Conservation (phyloP, 2,888 invertebrate species). For the Liopterus haemorrhoidalis region DNA sequence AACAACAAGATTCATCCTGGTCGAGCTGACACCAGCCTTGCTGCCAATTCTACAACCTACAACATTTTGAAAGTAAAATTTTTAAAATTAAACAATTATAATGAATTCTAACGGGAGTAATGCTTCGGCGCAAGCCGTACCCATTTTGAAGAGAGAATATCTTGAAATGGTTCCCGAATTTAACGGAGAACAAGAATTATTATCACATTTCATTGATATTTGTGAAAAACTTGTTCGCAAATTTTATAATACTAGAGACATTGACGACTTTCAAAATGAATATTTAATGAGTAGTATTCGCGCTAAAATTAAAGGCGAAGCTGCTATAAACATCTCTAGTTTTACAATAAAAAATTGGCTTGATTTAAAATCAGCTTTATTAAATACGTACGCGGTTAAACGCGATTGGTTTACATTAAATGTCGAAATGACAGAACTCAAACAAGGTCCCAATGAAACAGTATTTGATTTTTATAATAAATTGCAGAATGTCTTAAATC, state of each 20-base stretch:
- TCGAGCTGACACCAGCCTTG: too few species aligned
- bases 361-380: constrained; percentile 23
- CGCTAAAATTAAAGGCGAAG: constrained; percentile 23
- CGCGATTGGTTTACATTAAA: constrained; percentile 21
- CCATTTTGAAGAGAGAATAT: constrained; percentile 5
- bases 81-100: too few species aligned
- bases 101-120: too few species aligned
- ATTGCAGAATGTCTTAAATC: constrained; percentile 21
- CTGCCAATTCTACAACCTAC: too few species aligned
- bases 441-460: constrained; percentile 25
- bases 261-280: constrained; percentile 12
- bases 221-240: constrained; percentile 12
- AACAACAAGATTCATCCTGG: too few species aligned
- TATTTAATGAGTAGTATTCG: constrained; percentile 16
- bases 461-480: constrained; percentile 23
- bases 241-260: constrained; percentile 6
- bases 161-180: constrained; percentile 2
- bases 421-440: constrained; percentile 24
- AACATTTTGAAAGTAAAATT: too few species aligned
- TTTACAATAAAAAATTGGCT: constrained; percentile 15
- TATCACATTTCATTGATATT: constrained; percentile 6
- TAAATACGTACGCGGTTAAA: constrained; percentile 25
- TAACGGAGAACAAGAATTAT: constrained; percentile 4
- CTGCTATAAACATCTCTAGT: constrained; percentile 21
- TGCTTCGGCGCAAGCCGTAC: too few species aligned